Evolutionary conservation across 2,113 vertebrate genomes (phyloP), one percentile per base, ranked within the genome.

Genomic region (Climacteris rufus): DNA sequence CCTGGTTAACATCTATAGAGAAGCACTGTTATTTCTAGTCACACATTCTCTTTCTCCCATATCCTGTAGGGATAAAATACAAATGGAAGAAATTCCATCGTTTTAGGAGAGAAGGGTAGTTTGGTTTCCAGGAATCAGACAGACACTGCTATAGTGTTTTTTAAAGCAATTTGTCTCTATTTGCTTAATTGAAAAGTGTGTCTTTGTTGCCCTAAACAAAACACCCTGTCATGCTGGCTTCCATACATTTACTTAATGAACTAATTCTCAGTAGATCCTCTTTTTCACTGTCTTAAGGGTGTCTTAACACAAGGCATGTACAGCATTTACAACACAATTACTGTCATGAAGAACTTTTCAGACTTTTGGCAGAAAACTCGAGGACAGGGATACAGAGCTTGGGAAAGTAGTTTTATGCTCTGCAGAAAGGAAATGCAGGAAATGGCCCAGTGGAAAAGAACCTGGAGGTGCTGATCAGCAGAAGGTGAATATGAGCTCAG

Each of bases 21-120:
- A 71, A 45, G 5, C 5, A 28, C 11, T 40, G n/a, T 28, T 28
- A 25, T 39, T 59, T 71, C 57, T 70, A 61, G 31, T 15, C 7
- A 22, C 8, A 7, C 9, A n/a, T 42, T 45, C 31, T 81, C 27
- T 39, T 92, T 31, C 15, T 76, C 30, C 30, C 14, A 28, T 45
- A 53, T 2, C 5, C 23, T 1, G 0, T 23, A 54, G 13, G 2
- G 4, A 4, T 42, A 52, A 65, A 59, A 83, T 25, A 4, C 7
- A 90, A 71, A 30, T 21, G 17, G n/a, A 63, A 74, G 23, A 47
- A 65, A 89, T 61, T 37, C 5, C 24, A 35, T n/a, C 24, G 65
- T 19, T 7, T 91, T 72, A 57, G 18, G 17, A 45, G 2, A 66
- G 20, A 91, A 53, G 20, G 7, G 3, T 6, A 7, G 14, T 44